Percentiles rank a stretch among this genome's conserved stretches.
Conservation (phyloP, 2,113 vertebrate species). For the Salvelinus namaycush region DNA sequence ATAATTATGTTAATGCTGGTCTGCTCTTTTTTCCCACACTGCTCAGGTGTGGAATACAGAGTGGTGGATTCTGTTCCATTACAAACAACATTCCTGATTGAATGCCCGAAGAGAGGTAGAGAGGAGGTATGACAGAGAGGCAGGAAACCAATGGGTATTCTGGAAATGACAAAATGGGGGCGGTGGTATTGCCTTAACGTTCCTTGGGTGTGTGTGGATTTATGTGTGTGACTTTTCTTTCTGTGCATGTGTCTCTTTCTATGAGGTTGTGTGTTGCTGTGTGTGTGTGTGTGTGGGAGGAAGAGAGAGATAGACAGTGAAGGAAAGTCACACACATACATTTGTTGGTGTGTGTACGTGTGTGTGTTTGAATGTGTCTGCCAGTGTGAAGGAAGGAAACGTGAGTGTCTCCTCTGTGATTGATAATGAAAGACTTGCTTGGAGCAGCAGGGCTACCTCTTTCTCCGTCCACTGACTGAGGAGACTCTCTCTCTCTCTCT, state of each 20-base stretch:
- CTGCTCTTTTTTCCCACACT: conserved; percentile 15
- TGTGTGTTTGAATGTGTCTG: conserved; percentile 20
- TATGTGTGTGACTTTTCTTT: background rate
- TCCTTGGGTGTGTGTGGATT: background rate
- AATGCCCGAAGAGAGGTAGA: background rate
- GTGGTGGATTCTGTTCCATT: background rate
- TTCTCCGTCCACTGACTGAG: conserved; percentile 29
- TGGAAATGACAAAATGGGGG: background rate
- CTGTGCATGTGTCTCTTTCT: background rate
- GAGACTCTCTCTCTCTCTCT: conserved; percentile 20
- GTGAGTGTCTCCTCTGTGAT: conserved; percentile 37
- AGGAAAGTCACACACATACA: too few relatives aligned
- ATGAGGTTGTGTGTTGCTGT: background rate
- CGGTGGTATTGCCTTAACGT: background rate
- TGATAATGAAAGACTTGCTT: conserved; percentile 57
- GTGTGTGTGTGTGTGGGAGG: conserved; percentile 6
- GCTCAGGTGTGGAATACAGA: conserved; percentile 20
- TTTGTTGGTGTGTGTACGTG: background rate
- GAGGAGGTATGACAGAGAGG: conserved; percentile 16
- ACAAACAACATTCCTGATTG: background rate
- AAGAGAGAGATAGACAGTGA: conserved; percentile 15
- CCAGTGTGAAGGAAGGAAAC: conserved; percentile 31
- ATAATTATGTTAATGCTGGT: conserved; percentile 31
- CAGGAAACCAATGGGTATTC: background rate
- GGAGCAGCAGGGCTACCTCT: conserved; percentile 46